Percentiles rank a stretch among this genome's conserved stretches.
These are phyloP conservation scores for Ectobius pallidus DNA, from an alignment of 2,888 invertebrate species.

Conservation along the genomic window DNA sequence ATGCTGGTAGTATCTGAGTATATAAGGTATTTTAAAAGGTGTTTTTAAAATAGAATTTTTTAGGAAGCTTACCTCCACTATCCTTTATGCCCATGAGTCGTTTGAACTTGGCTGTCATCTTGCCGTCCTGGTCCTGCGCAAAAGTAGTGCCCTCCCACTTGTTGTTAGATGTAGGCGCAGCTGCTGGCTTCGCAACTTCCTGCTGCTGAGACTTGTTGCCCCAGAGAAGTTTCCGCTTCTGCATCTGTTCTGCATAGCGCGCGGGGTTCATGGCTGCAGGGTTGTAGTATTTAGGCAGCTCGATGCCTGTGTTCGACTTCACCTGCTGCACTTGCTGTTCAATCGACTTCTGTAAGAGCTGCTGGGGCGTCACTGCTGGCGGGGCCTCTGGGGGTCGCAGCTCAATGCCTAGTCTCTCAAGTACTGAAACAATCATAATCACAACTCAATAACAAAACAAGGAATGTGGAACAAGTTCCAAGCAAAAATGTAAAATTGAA, in stretches of 20 bases:
- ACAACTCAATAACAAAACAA: neutral
- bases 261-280: constrained; percentile 76
- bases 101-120: constrained; percentile 93
- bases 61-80: constrained; percentile 48
- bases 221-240: constrained; percentile 93
- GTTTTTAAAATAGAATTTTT: too few species aligned
- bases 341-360: constrained; percentile 59
- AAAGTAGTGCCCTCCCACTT: constrained; percentile 88
- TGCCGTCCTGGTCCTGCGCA: constrained; percentile 89
- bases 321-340: constrained; percentile 53
- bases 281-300: constrained; percentile 74
- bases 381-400: constrained; percentile 56
- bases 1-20: too few species aligned
- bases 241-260: constrained; percentile 86
- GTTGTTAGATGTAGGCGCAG: constrained; percentile 55
- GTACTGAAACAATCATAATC: constrained; percentile 41
- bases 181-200: too few species aligned
- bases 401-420: constrained; percentile 49
- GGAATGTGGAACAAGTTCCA: too few species aligned
- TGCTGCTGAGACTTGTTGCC: too few species aligned
- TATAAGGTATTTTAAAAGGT: too few species aligned
- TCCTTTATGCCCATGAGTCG: constrained; percentile 94
- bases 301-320: constrained; percentile 56
- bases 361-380: constrained; percentile 61
- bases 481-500: neutral